Percentiles rank a stretch among this genome's conserved stretches.
Conservation (phyloP, 2,888 invertebrate species). For the Matsumyia berberina region DNA sequence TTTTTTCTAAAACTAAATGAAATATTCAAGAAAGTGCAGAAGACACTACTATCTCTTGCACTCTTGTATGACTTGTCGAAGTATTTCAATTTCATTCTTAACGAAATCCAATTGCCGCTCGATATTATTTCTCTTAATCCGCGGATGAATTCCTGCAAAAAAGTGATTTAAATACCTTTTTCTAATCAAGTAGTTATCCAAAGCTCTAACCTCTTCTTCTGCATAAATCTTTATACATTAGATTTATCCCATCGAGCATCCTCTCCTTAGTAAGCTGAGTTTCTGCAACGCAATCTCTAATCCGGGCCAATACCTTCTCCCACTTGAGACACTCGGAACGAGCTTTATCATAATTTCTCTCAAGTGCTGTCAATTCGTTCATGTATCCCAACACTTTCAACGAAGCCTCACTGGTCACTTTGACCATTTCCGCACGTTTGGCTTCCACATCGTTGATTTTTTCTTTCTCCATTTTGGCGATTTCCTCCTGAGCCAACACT, state of each 20-base stretch:
- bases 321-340: neutral
- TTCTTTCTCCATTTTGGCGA: conserved; percentile 73
- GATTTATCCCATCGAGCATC: neutral
- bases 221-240: neutral
- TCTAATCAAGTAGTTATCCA: no score
- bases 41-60: conserved; percentile 40
- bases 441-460: conserved; percentile 67
- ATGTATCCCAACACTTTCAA: conserved; percentile 75
- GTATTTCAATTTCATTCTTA: conserved; percentile 81
- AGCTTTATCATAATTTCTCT: conserved; percentile 5
- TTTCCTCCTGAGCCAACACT: conserved; percentile 78
- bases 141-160: conserved; percentile 61
- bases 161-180: no score
- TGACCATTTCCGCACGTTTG: conserved; percentile 73
- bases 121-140: conserved; percentile 73
- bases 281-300: neutral
- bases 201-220: neutral
- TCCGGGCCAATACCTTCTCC: conserved; percentile 1
- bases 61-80: conserved; percentile 79
- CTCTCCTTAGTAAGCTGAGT: neutral
- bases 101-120: conserved; percentile 81
- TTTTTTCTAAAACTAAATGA: no score
- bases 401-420: conserved; percentile 75
- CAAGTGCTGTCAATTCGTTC: conserved; percentile 57
- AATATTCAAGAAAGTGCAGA: no score